These are phyloP conservation scores for Spilosoma lubricipeda DNA, from an alignment of 2,888 invertebrate genomes.

Conservation along the genomic window DNA sequence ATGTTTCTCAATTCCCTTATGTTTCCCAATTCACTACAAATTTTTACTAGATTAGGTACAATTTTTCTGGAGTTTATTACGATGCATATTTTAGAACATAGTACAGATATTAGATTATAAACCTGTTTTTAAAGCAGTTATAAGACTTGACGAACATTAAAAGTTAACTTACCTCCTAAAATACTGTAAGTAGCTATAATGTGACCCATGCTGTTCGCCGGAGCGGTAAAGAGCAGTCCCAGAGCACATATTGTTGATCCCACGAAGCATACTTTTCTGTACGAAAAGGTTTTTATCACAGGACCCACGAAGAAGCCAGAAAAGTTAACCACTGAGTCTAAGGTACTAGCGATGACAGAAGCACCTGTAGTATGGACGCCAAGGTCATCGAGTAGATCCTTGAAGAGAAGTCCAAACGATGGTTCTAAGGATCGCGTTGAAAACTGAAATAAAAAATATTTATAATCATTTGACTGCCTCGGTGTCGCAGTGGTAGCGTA, in stretches of 20 bases:
- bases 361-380: slow-evolving; percentile 91
- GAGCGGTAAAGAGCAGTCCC: slow-evolving; percentile 89
- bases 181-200: slow-evolving; percentile 91
- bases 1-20: no score
- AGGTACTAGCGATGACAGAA: slow-evolving; percentile 90
- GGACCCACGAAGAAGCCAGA: slow-evolving; percentile 92
- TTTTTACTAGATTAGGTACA: not conserved
- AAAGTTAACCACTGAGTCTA: slow-evolving; percentile 92
- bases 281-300: slow-evolving; percentile 91
- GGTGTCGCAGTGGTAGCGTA: no score
- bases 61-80: not conserved
- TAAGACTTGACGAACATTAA: not conserved
- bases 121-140: not conserved
- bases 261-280: slow-evolving; percentile 89
- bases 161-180: slow-evolving; percentile 88
- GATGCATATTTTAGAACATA: not conserved
- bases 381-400: slow-evolving; percentile 89
- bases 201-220: slow-evolving; percentile 90
- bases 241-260: slow-evolving; percentile 89
- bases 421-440: slow-evolving; percentile 93
- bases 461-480: no score
- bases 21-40: not conserved
- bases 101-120: not conserved
- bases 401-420: slow-evolving; percentile 92
- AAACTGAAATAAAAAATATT: slow-evolving; percentile 85